phyloP scores from a whole-genome alignment of 2,797 vertebrate genomes.

The Nannoperca obscura region DNA sequence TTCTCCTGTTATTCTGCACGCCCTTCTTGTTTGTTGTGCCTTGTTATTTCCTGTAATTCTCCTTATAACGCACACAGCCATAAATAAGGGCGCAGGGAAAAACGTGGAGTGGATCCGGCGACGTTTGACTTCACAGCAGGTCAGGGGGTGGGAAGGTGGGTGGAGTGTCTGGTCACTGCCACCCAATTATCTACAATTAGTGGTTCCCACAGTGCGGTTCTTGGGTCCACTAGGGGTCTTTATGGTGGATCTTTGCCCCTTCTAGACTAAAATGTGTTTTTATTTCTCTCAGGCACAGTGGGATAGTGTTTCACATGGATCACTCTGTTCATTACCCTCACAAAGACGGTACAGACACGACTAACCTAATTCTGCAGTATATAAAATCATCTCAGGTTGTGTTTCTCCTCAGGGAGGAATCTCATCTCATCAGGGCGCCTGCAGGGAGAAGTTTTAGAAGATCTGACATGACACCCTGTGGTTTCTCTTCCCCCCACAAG shows the following conservation, averaged over 20 bases:
- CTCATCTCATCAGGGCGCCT: background rate
- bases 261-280: background rate
- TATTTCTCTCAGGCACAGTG: background rate
- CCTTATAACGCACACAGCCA: slow-evolving; percentile 14
- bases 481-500: background rate
- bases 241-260: background rate
- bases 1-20: slow-evolving; percentile 39
- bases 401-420: background rate
- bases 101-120: slow-evolving; percentile 65
- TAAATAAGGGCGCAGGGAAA: slow-evolving; percentile 47
- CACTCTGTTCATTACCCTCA: background rate
- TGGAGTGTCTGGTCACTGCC: slow-evolving; percentile 29
- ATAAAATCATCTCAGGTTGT: background rate
- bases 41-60: slow-evolving; percentile 58
- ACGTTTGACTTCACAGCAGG: slow-evolving; percentile 37
- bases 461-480: background rate
- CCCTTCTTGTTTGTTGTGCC: slow-evolving; percentile 54
- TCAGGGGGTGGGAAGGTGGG: slow-evolving; percentile 41
- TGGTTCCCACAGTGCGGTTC: background rate
- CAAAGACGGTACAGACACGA: background rate
- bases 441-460: background rate
- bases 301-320: background rate
- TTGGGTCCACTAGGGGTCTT: no score
- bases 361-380: background rate
- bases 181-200: slow-evolving; percentile 46